Evolutionary conservation across 2,113 vertebrate genomes (phyloP).

Genomic region (Murina feae): DNA sequence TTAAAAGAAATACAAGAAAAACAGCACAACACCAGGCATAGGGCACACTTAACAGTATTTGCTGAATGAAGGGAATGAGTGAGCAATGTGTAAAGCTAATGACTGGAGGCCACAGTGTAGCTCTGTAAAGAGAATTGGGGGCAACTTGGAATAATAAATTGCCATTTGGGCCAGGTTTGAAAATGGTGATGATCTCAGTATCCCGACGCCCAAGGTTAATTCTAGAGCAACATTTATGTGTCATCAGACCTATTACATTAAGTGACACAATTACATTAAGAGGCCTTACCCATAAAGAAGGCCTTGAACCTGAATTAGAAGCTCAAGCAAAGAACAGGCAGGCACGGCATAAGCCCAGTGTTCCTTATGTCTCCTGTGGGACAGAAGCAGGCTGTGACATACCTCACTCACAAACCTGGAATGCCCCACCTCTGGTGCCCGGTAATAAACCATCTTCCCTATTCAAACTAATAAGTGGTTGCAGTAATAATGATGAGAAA

Average conservation of each 20-base stretch:
- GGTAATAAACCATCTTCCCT: not conserved
- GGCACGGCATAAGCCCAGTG: not conserved
- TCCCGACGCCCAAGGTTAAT: not conserved
- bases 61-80: not conserved
- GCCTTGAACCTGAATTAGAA: slow-evolving; percentile 19
- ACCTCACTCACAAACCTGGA: not conserved
- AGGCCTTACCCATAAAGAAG: slow-evolving; percentile 18
- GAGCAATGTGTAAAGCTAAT: not conserved
- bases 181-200: not conserved
- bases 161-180: not conserved
- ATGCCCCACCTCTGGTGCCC: not conserved
- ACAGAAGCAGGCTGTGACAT: not conserved
- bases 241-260: slow-evolving; percentile 5
- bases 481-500: not conserved
- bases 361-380: not conserved
- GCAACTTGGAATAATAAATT: not conserved
- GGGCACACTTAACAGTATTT: not conserved
- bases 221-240: not conserved
- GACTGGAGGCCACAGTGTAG: not conserved
- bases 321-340: not conserved
- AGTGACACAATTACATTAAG: slow-evolving; percentile 45
- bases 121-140: slow-evolving; percentile 2
- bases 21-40: not conserved
- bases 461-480: not conserved
- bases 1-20: slow-evolving; percentile 1